Evolutionary conservation across 2,797 vertebrate species (phyloP).

Genomic region (Vultur gryphus): DNA sequence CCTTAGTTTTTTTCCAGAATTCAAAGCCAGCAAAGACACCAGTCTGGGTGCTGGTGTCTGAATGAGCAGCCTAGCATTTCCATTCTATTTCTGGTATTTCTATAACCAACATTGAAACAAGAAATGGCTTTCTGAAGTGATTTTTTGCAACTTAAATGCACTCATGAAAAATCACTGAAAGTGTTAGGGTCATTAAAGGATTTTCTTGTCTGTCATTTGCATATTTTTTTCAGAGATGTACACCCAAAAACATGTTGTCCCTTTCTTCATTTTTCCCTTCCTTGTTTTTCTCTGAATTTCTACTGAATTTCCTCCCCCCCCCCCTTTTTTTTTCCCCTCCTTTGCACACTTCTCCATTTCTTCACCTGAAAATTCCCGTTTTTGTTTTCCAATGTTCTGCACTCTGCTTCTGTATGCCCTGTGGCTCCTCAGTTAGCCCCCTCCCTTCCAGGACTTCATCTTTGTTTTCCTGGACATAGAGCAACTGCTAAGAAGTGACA

Average conservation of each 20-base stretch:
- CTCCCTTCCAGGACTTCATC: not conserved
- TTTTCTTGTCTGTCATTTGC: not conserved
- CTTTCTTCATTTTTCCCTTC: not conserved
- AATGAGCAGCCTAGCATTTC: not conserved
- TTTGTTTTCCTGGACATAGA: not conserved
- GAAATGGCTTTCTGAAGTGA: not conserved
- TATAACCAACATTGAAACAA: not conserved
- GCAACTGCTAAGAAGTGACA: not conserved
- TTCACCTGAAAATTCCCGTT: not conserved
- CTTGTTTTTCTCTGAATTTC: not conserved
- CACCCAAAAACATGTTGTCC: not conserved
- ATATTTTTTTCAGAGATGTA: not conserved
- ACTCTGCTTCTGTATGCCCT: not conserved
- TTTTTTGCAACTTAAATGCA: not conserved
- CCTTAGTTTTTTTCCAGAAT: not conserved
- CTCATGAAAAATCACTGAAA: not conserved
- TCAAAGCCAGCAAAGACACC: not conserved
- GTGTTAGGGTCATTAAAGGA: not conserved
- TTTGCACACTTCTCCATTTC: not conserved
- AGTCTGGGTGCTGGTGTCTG: not conserved
- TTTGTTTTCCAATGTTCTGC: not conserved
- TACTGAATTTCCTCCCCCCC: not conserved
- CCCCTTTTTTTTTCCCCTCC: accelerated
- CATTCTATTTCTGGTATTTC: constrained; percentile 12
- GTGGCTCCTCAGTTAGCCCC: not conserved